Evolutionary conservation across 2,113 vertebrate species (phyloP), one percentile per base, ranked within the genome.

Genomic region (Catharus bicknelli): DNA sequence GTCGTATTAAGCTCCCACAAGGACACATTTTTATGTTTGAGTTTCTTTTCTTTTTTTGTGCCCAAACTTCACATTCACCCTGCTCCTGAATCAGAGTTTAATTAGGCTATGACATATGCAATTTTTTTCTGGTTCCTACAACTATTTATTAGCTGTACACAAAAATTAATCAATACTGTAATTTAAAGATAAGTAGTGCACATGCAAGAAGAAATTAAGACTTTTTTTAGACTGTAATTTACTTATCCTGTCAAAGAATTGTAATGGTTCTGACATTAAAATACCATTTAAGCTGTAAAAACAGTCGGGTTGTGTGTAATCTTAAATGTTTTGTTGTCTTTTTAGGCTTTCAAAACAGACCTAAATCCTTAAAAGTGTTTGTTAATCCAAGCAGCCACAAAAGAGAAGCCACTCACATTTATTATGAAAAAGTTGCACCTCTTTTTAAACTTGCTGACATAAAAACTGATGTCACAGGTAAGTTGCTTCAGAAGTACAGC

Each of bases 301-400:
- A 48, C 40, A 43, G 5, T 62, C 1, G 1, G 16, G 3, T 30
- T 79, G 5, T 57, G 4, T 74, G 20, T 75, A 30, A 45, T 43
- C 16, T 32, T 40, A 51, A 40, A 32, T 25, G 11, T 22, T 85
- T 93, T 86, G n/a, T 75, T 95, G 76, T 66, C 74, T 32, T 97
- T 91, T 76, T 87, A 99, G 99, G 97, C 30, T 99, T 99, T 97
- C 90, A 96, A 20, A 97, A 96, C 40, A 98, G 99, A 86, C 99
- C 99, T 57, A 98, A 98, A 92, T 98, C 96, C 42, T 95, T 99
- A 51, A 99, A 99, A 96, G 98, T 99, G 50, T 98, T 99, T 79
- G 98, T 99, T 85, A 99, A 99, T 95, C 99, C 99, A n/a, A 97
- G 93, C 90, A 99, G 99, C 93, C 99, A 99, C 96, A 99, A 97